Percentiles rank a stretch among this genome's conserved stretches.
Conservation (phyloP, 2,888 invertebrate genomes). For the Lamellibrachia satsuma region DNA sequence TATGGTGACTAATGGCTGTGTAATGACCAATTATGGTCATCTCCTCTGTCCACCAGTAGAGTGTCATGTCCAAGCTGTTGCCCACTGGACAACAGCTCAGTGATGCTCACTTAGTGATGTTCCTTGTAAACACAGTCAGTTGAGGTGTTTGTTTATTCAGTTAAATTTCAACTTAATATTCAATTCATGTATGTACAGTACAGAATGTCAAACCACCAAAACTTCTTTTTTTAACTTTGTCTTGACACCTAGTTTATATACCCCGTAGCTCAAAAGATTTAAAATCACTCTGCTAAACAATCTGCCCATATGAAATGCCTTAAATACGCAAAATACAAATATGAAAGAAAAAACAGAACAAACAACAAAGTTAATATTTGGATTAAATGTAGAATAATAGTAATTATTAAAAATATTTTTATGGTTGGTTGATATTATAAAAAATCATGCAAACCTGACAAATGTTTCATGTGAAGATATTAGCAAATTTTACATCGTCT, state of each 20-base stretch:
- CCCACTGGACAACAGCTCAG: neutral
- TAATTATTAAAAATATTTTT: neutral
- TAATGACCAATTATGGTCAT: conserved; percentile 5
- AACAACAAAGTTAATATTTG: neutral
- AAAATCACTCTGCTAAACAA: too few relatives aligned
- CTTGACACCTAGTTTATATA: too few relatives aligned
- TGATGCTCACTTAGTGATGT: neutral
- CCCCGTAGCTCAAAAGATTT: too few relatives aligned
- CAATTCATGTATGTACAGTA: too few relatives aligned
- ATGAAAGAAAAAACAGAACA: neutral
- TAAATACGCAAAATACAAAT: neutral
- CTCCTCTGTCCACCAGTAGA: neutral
- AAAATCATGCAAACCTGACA: too few relatives aligned
- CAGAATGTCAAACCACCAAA: too few relatives aligned
- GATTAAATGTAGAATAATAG: neutral
- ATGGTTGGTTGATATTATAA: too few relatives aligned
- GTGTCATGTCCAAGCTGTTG: neutral
- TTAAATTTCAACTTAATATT: too few relatives aligned
- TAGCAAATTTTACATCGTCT: too few relatives aligned
- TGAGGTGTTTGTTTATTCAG: neutral
- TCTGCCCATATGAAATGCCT: too few relatives aligned
- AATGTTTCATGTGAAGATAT: too few relatives aligned
- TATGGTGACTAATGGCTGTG: conserved; percentile 1
- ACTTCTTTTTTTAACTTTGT: too few relatives aligned
- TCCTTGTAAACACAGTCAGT: neutral